Evolutionary conservation across 1,140 invertebrate genomes (phyloP).

Genomic region (Vollenhovia emeryi): DNA sequence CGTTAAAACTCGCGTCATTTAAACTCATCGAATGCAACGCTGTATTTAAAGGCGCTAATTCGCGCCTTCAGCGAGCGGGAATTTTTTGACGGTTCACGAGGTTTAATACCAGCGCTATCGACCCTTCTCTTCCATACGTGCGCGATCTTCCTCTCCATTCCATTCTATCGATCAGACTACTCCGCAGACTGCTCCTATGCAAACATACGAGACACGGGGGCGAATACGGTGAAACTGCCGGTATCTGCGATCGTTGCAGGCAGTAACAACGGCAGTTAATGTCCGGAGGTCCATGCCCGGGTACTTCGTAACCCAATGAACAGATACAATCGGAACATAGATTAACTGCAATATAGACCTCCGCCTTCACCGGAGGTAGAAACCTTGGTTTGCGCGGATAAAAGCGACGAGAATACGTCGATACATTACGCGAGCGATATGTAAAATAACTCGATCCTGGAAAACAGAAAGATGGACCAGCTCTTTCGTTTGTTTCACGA

Average conservation of each 20-base stretch:
- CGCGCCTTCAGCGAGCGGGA: constrained; percentile 13
- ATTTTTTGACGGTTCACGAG: background rate
- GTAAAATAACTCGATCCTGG: background rate
- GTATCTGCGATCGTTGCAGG: constrained; percentile 83
- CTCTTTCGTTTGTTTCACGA: background rate
- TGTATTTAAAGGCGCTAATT: constrained; percentile 15
- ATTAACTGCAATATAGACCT: constrained; percentile 85
- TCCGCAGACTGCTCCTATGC: constrained; percentile 74
- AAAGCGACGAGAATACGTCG: background rate
- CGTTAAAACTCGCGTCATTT: background rate
- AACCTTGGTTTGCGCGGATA: background rate
- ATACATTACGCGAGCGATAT: background rate
- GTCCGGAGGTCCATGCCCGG: constrained; percentile 81
- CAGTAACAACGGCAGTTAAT: constrained; percentile 84
- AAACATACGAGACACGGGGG: constrained; percentile 76
- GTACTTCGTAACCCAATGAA: constrained; percentile 83
- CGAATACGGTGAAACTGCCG: constrained; percentile 80
- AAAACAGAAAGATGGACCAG: background rate
- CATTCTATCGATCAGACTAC: constrained; percentile 80
- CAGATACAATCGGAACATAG: constrained; percentile 84
- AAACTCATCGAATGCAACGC: background rate
- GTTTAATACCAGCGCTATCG: constrained; percentile 65
- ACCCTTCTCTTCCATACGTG: constrained; percentile 47
- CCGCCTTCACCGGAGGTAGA: constrained; percentile 66
- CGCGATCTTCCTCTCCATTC: constrained; percentile 78